These are phyloP conservation scores for Lophius piscatorius DNA, from an alignment of 2,113 vertebrate genomes.

Conservation along the genomic window DNA sequence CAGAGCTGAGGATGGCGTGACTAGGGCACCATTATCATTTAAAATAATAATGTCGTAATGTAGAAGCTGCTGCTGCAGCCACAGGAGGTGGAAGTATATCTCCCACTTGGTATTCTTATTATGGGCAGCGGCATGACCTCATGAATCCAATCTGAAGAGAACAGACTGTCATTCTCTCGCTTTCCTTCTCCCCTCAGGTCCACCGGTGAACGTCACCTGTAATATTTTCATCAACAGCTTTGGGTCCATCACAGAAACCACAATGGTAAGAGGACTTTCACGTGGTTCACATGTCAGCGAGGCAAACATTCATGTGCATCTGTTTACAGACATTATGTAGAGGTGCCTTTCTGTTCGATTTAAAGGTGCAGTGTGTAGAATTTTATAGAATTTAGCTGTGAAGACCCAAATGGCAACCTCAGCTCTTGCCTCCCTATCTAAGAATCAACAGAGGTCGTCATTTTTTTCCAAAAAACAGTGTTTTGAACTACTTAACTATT, in stretches of 20 bases:
- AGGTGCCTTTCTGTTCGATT: not conserved
- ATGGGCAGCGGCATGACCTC: not conserved
- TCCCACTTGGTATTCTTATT: not conserved
- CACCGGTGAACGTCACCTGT: conserved; percentile 94
- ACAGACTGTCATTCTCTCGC: conserved; percentile 17
- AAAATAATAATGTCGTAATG: not conserved
- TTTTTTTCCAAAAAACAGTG: not conserved
- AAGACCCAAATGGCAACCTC: too few relatives aligned
- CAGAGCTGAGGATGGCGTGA: not conserved
- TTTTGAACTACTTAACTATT: too few relatives aligned
- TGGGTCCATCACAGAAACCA: conserved; percentile 92
- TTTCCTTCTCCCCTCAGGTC: conserved; percentile 77
- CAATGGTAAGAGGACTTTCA: conserved; percentile 85
- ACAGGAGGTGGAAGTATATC: conserved; percentile 7
- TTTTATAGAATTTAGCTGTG: too few relatives aligned
- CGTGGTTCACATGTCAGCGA: not conserved
- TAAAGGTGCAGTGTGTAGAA: too few relatives aligned
- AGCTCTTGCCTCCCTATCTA: too few relatives aligned
- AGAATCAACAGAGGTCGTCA: too few relatives aligned
- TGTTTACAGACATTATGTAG: not conserved
- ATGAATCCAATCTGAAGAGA: conserved; percentile 14
- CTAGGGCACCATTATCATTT: conserved; percentile 2
- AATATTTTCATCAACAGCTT: conserved; percentile 99
- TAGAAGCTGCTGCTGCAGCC: not conserved
- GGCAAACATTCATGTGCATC: not conserved